Conservation (phyloP, 92 coral and sea anemone genomes). For the Zoanthus solanderi region DNA sequence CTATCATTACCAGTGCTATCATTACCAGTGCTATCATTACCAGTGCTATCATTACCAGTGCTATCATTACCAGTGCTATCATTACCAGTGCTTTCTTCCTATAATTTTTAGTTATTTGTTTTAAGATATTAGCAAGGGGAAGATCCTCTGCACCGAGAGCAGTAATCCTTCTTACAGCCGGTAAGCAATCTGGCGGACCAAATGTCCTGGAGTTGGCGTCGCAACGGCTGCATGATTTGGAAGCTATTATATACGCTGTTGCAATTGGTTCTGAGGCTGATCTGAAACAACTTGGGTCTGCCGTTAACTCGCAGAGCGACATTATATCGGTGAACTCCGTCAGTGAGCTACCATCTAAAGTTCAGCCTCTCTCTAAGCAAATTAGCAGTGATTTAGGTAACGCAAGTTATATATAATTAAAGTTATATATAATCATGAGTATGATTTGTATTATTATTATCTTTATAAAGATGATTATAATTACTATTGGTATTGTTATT, state of each 20-base stretch:
- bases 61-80: too few relatives aligned
- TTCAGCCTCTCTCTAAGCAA: conserved; percentile 18
- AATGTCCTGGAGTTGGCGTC: conserved; percentile 51
- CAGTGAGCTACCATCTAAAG: conserved; percentile 22
- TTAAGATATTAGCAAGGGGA: conserved; percentile 61
- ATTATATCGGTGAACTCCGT: conserved; percentile 10
- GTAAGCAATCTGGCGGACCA: conserved; percentile 63
- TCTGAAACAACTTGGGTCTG: conserved; percentile 3
- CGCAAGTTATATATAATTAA: background rate
- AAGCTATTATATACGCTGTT: conserved; percentile 69
- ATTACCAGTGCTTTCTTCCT: too few relatives aligned
- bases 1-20: too few relatives aligned
- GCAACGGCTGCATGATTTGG: conserved; percentile 56
- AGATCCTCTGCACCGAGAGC: conserved; percentile 79
- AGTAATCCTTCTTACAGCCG: conserved; percentile 81
- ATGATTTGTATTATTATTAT: too few relatives aligned
- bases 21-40: too few relatives aligned
- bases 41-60: too few relatives aligned
- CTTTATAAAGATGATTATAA: too few relatives aligned
- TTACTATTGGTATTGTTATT: too few relatives aligned
- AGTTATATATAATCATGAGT: too few relatives aligned
- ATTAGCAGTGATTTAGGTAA: conserved; percentile 37
- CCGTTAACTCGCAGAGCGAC: conserved; percentile 1
- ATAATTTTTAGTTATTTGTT: background rate
- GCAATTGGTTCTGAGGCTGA: conserved; percentile 43